Conservation (phyloP, 2,113 vertebrate species). For the Percina caprodes region DNA sequence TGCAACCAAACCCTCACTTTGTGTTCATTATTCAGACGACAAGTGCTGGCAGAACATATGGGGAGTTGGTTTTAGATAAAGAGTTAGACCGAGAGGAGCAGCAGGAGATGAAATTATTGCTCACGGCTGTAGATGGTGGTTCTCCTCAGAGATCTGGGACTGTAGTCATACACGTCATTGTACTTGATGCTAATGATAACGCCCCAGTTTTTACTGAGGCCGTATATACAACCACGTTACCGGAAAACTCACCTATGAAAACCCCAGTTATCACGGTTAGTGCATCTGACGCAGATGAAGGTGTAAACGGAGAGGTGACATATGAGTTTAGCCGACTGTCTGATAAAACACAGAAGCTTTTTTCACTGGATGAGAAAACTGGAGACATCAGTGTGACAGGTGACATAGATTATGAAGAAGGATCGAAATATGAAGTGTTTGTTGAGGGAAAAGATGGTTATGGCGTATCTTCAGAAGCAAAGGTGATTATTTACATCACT, state of each 20-base stretch:
- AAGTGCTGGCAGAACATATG: constrained; percentile 69
- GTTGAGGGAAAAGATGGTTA: constrained; percentile 82
- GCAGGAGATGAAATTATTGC: constrained; percentile 65
- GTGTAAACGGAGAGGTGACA: constrained; percentile 61
- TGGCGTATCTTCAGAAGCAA: constrained; percentile 72
- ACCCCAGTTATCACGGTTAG: constrained; percentile 77
- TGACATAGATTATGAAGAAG: constrained; percentile 64
- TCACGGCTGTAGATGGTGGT: constrained; percentile 79
- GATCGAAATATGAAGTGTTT: constrained; percentile 48
- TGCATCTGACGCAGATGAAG: constrained; percentile 82
- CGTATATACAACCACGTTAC: constrained; percentile 67
- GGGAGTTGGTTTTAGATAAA: constrained; percentile 72
- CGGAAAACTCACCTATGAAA: constrained; percentile 68
- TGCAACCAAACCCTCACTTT: constrained; percentile 76
- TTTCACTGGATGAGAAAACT: constrained; percentile 48
- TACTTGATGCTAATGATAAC: constrained; percentile 81
- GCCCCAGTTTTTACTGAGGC: constrained; percentile 73
- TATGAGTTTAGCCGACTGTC: constrained; percentile 68
- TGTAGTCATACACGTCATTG: constrained; percentile 62
- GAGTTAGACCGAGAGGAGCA: constrained; percentile 74
- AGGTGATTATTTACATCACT: constrained; percentile 66
- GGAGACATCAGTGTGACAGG: constrained; percentile 59
- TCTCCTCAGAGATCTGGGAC: constrained; percentile 74
- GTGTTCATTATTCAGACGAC: constrained; percentile 61
- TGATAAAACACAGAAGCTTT: constrained; percentile 31